Conservation (phyloP, 2,113 vertebrate genomes). For the Tricholaema leucomelas region DNA sequence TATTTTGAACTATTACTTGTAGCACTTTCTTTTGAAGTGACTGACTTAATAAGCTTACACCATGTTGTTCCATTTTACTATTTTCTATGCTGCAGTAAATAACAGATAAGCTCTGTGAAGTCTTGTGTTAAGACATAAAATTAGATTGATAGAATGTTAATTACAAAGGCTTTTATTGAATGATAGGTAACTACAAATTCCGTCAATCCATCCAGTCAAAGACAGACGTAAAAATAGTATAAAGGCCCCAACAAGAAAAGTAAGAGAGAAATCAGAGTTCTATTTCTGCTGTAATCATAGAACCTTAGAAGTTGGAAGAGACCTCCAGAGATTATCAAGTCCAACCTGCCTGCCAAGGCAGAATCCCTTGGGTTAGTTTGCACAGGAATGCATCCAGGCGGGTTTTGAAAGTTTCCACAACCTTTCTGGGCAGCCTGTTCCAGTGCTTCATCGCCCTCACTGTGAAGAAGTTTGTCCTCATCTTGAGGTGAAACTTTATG, state of each 20-base stretch:
- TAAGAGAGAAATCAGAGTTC: not conserved
- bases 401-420: too few species aligned
- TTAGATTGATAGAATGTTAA: not conserved
- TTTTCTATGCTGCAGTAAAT: not conserved
- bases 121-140: not conserved
- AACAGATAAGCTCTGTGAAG: not conserved
- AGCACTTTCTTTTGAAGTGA: not conserved
- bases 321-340: too few species aligned
- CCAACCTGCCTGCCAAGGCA: too few species aligned
- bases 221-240: not conserved
- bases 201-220: not conserved
- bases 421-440: too few species aligned
- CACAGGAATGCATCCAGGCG: too few species aligned
- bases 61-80: not conserved
- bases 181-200: not conserved
- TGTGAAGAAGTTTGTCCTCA: too few species aligned
- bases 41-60: not conserved
- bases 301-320: too few species aligned
- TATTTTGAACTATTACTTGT: not conserved
- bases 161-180: not conserved
- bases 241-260: not conserved
- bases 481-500: too few species aligned
- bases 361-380: too few species aligned
- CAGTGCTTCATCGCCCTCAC: too few species aligned
- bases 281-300: not conserved